Percentiles rank a stretch among this genome's conserved stretches.
Conservation (phyloP, 2,888 invertebrate species). For the Chrysodeixis includens region DNA sequence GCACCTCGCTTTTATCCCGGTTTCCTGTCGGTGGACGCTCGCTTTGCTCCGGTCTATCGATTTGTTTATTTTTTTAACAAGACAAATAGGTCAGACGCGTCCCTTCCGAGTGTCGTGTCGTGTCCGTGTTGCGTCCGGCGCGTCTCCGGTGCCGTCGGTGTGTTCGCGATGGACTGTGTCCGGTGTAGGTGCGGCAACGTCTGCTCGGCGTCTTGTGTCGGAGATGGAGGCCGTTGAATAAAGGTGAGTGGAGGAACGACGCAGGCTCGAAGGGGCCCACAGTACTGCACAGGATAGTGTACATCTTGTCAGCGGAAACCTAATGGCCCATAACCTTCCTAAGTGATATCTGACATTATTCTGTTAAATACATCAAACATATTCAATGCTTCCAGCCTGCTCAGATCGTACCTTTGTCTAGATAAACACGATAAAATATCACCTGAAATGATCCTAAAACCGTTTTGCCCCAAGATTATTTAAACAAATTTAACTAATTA, state of each 20-base stretch:
- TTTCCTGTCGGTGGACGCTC: slow-evolving; percentile 88
- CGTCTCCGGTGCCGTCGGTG: slow-evolving; percentile 57
- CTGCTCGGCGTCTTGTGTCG: slow-evolving; percentile 37
- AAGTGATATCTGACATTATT: too few relatives aligned
- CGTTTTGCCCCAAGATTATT: too few relatives aligned
- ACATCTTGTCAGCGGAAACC: neutral
- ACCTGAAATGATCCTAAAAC: too few relatives aligned
- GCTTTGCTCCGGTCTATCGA: slow-evolving; percentile 84
- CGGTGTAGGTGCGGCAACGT: slow-evolving; percentile 46
- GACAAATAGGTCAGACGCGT: slow-evolving; percentile 77
- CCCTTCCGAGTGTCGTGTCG: slow-evolving; percentile 72
- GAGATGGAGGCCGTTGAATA: slow-evolving; percentile 49
- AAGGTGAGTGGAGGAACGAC: slow-evolving; percentile 49
- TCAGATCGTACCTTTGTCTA: too few relatives aligned
- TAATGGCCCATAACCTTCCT: neutral
- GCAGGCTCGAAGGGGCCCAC: neutral
- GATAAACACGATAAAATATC: too few relatives aligned
- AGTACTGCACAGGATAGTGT: too few relatives aligned
- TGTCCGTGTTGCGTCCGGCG: slow-evolving; percentile 60
- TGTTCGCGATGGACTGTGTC: slow-evolving; percentile 58
- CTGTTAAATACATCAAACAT: too few relatives aligned
- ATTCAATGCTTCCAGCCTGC: too few relatives aligned
- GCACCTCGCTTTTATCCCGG: slow-evolving; percentile 86
- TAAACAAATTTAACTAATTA: too few relatives aligned
- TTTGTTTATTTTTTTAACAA: slow-evolving; percentile 88